Base-by-base conservation (phyloP, 2,797 vertebrate genomes). In the Epinephelus awoara region DNA sequence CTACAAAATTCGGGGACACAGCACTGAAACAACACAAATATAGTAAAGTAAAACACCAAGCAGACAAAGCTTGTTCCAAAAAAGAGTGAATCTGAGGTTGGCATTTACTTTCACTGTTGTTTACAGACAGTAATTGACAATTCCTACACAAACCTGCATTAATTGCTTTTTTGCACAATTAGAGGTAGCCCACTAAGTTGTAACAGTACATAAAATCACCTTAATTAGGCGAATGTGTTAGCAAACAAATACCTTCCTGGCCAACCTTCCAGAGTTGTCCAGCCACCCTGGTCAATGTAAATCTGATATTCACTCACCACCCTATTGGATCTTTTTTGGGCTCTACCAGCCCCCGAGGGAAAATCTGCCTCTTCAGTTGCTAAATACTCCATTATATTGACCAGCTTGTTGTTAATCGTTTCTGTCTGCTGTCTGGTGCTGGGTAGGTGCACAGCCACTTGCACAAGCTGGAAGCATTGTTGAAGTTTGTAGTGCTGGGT, bases 361-460 rank as follows among this genome's bases (percentile, higher is more conserved):
- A 62, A 18, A 40, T 52, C n/a, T 54, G n/a, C 4, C 12, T 67
- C 29, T 11, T 46, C 23, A 62, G 27, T 62, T 46, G 29, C 38
- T 68, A 42, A 63, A 62, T 58, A 38, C 15, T 21, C n/a, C 14
- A n/a, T 63, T 23, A 14, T 57, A 44, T 51, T 69, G 44, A 74
- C 25, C 61, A 78, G 59, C 5, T 29, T 29, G 27, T 29, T 51
- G 66, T 42, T 65, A 50, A 38, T 25, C 38, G 23, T 58, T 21
- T 42, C 61, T 68, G 25, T 72, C 67, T 73, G 50, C 55, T 13
- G 44, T 51, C 52, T 71, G 69, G 52, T n/a, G 46, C 2, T 19
- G 29, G 17, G 25, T 5, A 56, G 17, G 67, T 17, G 10, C 27
- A 50, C 47, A 64, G 29, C 49, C 69, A 42, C 54, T 38, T 54